Conservation (phyloP, 2,888 invertebrate species). For the Eudasyphora cyanicolor region DNA sequence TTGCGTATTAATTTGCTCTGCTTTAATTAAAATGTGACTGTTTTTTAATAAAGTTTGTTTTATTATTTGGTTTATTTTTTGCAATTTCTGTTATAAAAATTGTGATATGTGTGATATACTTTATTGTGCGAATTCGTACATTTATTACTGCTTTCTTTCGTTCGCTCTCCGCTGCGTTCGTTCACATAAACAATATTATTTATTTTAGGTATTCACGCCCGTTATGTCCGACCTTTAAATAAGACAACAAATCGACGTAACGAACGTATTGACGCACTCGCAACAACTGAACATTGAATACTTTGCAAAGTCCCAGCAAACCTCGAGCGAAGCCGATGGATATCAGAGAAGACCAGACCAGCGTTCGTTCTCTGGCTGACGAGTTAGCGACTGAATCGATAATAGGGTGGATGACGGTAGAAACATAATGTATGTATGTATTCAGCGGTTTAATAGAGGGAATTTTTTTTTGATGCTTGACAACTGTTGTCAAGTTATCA, state of each 20-base stretch:
- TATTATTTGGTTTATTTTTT: background rate
- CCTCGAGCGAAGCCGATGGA: slow-evolving; percentile 6
- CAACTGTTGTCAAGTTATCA: too few relatives aligned
- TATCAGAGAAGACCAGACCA: too few relatives aligned
- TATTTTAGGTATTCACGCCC: background rate
- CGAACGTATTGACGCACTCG: slow-evolving; percentile 52
- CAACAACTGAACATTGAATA: slow-evolving; percentile 55
- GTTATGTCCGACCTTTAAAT: slow-evolving; percentile 15
- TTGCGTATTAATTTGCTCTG: too few relatives aligned
- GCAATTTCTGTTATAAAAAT: background rate
- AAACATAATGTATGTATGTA: too few relatives aligned
- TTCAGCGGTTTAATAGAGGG: too few relatives aligned
- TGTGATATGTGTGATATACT: slow-evolving; percentile 13
- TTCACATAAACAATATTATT: slow-evolving; percentile 14
- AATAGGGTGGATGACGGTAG: too few relatives aligned
- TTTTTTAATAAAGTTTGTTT: background rate
- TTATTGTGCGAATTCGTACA: background rate
- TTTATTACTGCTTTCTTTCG: background rate
- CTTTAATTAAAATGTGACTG: background rate
- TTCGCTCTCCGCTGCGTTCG: too few relatives aligned
- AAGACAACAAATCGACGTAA: slow-evolving; percentile 1
- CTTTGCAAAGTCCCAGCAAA: slow-evolving; percentile 43
- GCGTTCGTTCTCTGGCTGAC: slow-evolving; percentile 27
- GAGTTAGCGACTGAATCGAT: background rate
- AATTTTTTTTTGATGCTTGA: too few relatives aligned